These are phyloP conservation scores for Dasyurus viverrinus DNA, from an alignment of 2,113 vertebrate genomes.

Conservation along the genomic window DNA sequence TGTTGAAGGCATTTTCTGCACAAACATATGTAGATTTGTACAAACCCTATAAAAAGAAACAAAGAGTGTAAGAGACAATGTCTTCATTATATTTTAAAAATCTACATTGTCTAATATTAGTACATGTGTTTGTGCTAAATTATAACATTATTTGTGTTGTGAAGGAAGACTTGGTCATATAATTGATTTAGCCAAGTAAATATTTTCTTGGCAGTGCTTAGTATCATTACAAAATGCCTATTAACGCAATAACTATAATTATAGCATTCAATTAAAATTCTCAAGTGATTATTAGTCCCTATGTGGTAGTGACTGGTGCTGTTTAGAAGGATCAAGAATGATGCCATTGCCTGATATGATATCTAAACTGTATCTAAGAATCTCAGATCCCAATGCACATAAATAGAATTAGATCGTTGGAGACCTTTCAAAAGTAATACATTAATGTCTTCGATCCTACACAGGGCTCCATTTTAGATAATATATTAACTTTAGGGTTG, in stretches of 20 bases:
- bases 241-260: constrained; percentile 75
- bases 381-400: neutral
- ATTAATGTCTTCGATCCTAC: neutral
- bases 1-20: neutral
- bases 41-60: constrained; percentile 38
- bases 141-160: constrained; percentile 73
- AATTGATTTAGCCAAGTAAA: constrained; percentile 76
- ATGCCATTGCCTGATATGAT: constrained; percentile 42
- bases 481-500: neutral
- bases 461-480: neutral
- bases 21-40: neutral
- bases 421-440: neutral
- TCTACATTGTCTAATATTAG: constrained; percentile 65
- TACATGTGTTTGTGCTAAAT: constrained; percentile 66
- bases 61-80: constrained; percentile 39
- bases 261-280: constrained; percentile 76
- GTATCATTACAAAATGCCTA: constrained; percentile 73
- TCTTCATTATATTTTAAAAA: constrained; percentile 58
- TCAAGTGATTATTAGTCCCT: constrained; percentile 75
- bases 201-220: constrained; percentile 77
- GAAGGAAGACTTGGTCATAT: constrained; percentile 73
- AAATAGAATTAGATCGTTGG: neutral
- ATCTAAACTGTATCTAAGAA: neutral
- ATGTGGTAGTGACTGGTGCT: constrained; percentile 56
- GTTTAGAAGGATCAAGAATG: constrained; percentile 46